Conservation (phyloP, 2,113 vertebrate species). For the Corvus hawaiiensis region DNA sequence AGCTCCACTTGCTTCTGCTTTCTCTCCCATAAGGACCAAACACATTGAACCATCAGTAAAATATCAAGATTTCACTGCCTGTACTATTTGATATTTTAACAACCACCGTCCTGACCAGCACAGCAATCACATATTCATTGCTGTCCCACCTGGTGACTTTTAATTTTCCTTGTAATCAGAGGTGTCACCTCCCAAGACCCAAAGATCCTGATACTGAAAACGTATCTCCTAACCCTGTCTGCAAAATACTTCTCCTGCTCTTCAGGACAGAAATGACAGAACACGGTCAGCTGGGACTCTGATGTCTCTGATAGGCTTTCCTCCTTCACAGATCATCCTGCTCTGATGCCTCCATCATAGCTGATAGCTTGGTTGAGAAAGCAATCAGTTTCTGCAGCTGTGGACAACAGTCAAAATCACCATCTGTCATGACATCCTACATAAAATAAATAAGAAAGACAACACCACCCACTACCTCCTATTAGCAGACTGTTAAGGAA, state of each 20-base stretch:
- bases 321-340: neutral
- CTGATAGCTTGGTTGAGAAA: neutral
- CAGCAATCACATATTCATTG: neutral
- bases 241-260: neutral
- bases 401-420: neutral
- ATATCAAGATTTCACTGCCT: neutral
- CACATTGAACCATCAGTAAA: neutral
- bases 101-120: neutral
- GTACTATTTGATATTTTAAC: neutral
- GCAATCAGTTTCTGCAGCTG: neutral
- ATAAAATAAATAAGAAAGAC: neutral
- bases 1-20: neutral
- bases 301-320: neutral
- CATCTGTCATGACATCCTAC: neutral
- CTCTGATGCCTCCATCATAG: neutral
- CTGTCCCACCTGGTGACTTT: neutral
- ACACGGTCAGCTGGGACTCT: neutral
- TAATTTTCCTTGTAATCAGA: neutral
- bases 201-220: neutral
- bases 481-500: neutral
- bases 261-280: neutral
- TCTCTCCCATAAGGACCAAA: neutral
- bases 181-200: neutral
- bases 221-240: neutral
- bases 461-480: constrained; percentile 8